These are phyloP conservation scores for Morelia viridis DNA, from an alignment of 2,797 vertebrate genomes.

Conservation along the genomic window DNA sequence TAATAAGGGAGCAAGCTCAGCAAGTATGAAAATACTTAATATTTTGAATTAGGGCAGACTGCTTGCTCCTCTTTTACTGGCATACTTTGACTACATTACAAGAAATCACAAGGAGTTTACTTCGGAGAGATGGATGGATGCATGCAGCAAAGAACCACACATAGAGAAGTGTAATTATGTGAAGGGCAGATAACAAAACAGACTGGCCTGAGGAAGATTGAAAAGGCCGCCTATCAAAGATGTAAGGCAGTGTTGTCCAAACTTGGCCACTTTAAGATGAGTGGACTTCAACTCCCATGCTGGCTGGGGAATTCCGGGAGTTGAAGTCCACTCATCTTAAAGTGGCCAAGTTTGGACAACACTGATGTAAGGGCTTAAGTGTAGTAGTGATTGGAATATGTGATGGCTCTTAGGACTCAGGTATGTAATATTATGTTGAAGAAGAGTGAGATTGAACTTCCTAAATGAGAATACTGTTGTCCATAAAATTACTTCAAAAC, in stretches of 20 bases:
- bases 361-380: neutral
- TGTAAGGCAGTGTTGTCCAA: neutral
- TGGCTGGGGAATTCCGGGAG: too few relatives aligned
- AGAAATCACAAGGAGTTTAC: neutral
- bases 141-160: neutral
- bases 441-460: neutral
- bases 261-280: too few relatives aligned
- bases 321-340: too few relatives aligned
- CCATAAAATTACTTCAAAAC: neutral
- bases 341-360: too few relatives aligned
- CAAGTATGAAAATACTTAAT: neutral
- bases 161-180: neutral
- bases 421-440: neutral
- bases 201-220: neutral
- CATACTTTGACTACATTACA: neutral
- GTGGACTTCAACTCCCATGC: too few relatives aligned
- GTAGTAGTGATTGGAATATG: neutral
- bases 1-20: neutral
- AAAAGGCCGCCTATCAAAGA: neutral
- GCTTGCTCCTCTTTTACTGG: neutral
- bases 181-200: neutral
- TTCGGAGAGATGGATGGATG: neutral
- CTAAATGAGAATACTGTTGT: neutral
- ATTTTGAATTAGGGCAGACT: neutral
- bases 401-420: neutral